phyloP scores from a whole-genome alignment of 2,888 invertebrate species.

The Neocrepidodera transversa region DNA sequence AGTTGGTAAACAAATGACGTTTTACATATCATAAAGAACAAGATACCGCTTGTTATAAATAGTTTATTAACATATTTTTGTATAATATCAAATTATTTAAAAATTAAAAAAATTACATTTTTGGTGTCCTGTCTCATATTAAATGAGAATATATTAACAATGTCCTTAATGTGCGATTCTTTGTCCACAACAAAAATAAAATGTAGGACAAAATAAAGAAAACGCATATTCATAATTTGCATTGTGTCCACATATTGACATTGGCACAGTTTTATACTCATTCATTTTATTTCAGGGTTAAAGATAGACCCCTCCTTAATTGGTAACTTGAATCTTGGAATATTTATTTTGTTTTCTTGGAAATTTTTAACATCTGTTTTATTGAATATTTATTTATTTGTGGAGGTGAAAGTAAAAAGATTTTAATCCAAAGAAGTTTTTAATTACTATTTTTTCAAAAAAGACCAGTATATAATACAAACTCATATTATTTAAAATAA shows the following conservation, averaged over 20 bases:
- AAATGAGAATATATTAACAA: no score
- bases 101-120: no score
- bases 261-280: slow-evolving; percentile 19
- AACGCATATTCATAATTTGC: slow-evolving; percentile 11
- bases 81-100: no score
- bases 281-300: slow-evolving; percentile 24
- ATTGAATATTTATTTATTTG: slow-evolving; percentile 4
- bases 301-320: slow-evolving; percentile 23
- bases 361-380: slow-evolving; percentile 19
- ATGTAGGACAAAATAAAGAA: slow-evolving; percentile 16
- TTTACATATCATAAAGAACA: no score
- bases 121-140: no score
- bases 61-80: no score
- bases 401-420: no score
- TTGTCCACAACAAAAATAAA: not conserved
- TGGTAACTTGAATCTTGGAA: slow-evolving; percentile 22
- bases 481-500: no score
- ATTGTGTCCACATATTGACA: slow-evolving; percentile 24
- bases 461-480: no score
- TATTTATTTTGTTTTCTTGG: slow-evolving; percentile 10
- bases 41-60: no score
- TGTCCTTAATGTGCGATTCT: slow-evolving; percentile 1
- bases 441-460: no score
- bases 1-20: slow-evolving; percentile 1
- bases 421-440: no score